A percentile compares a stretch with the other conserved stretches of the same genome.
Conservation (phyloP, 2,888 invertebrate genomes). For the Erebia aethiops region DNA sequence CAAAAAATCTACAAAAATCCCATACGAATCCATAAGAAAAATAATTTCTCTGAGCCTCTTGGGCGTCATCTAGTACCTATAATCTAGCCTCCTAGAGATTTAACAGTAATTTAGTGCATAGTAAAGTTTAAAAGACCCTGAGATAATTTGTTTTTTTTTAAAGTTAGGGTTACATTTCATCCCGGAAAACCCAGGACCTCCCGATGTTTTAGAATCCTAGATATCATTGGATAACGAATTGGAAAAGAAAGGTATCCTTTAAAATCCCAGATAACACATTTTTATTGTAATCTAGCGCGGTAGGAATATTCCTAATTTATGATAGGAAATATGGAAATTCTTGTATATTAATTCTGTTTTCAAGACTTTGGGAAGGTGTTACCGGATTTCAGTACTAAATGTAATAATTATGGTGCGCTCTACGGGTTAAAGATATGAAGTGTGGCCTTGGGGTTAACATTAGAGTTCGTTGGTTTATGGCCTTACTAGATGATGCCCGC, state of each 20-base stretch:
- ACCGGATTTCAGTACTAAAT: not conserved
- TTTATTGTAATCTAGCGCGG: not conserved
- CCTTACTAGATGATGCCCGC: not conserved
- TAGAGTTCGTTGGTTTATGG: not conserved
- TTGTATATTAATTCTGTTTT: slow-evolving; percentile 1
- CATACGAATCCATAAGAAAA: too few species aligned
- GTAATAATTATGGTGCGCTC: not conserved
- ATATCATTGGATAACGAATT: not conserved
- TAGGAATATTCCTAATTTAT: not conserved
- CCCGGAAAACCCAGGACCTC: not conserved
- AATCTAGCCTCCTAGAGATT: too few species aligned
- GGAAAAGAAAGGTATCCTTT: not conserved
- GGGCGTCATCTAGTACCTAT: too few species aligned
- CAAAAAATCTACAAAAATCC: too few species aligned
- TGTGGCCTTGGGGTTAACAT: not conserved
- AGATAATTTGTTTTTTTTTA: too few species aligned
- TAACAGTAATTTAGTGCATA: too few species aligned
- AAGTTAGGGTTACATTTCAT: not conserved
- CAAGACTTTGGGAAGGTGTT: slow-evolving; percentile 5
- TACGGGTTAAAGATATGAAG: not conserved
- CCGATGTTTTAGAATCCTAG: not conserved
- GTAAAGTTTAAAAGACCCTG: too few species aligned
- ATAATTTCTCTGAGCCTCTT: too few species aligned
- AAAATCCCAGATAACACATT: not conserved
- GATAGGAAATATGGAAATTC: slow-evolving; percentile 9